These are phyloP conservation scores for Sebastolobus altivelis DNA, from an alignment of 2,797 vertebrate species.

Conservation along the genomic window DNA sequence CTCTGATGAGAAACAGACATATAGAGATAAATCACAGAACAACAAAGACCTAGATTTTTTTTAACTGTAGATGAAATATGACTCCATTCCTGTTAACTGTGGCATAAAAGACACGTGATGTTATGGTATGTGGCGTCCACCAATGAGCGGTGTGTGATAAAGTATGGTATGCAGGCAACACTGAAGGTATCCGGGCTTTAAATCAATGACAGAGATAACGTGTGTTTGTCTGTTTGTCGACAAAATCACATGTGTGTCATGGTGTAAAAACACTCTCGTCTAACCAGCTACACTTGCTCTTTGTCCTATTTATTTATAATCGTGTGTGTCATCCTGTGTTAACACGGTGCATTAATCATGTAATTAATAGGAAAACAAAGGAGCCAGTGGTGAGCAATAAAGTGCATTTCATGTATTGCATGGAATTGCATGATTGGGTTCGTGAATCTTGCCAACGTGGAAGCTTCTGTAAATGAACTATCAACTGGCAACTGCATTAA, in stretches of 20 bases:
- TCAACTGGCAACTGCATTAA: neutral
- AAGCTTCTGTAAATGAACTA: neutral
- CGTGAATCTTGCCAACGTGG: neutral
- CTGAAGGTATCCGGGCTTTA: neutral
- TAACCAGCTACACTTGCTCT: slow-evolving; percentile 25
- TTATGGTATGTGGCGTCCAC: slow-evolving; percentile 23
- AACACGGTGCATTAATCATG: neutral
- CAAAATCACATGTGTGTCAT: neutral
- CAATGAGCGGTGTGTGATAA: slow-evolving; percentile 40
- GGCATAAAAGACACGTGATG: slow-evolving; percentile 7
- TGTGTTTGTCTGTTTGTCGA: slow-evolving; percentile 40
- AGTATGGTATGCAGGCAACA: slow-evolving; percentile 17
- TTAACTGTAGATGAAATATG: slow-evolving; percentile 19
- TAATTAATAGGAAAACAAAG: slow-evolving; percentile 1
- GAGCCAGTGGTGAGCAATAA: neutral
- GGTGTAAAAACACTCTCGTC: neutral
- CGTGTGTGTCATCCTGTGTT: neutral
- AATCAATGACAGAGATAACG: neutral
- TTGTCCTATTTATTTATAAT: neutral
- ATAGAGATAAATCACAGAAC: neutral
- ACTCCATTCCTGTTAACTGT: slow-evolving; percentile 17
- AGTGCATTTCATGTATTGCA: neutral
- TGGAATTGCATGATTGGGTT: neutral
- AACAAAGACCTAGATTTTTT: slow-evolving; percentile 23
- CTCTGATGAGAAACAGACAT: slow-evolving; percentile 21